These are phyloP conservation scores for Raja brachyura DNA, from an alignment of 2,113 vertebrate species.

Conservation along the genomic window DNA sequence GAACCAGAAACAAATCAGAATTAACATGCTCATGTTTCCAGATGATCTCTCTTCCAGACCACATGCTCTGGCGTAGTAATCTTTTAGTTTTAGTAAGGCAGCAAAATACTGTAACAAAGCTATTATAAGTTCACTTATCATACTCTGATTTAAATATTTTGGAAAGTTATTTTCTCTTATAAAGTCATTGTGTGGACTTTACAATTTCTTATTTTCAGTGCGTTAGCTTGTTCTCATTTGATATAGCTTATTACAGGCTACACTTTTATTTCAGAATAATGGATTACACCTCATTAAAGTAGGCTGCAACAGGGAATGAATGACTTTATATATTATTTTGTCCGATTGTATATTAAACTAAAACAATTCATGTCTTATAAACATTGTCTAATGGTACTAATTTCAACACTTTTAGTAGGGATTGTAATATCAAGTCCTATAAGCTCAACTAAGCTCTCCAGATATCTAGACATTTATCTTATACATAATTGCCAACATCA, in stretches of 20 bases:
- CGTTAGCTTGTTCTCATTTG: background rate
- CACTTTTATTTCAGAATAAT: background rate
- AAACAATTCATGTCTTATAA: background rate
- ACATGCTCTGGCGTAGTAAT: conserved; percentile 73
- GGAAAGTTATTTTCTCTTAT: background rate
- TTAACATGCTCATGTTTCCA: conserved; percentile 78
- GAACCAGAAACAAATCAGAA: conserved; percentile 66
- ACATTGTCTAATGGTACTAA: background rate
- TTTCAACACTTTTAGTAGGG: background rate
- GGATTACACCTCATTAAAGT: background rate
- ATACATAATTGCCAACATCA: background rate
- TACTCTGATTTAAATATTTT: too few relatives aligned
- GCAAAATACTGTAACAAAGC: conserved; percentile 42
- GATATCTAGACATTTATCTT: background rate
- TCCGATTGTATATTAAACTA: background rate
- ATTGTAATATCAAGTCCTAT: too few relatives aligned
- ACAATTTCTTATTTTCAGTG: background rate
- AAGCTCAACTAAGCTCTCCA: background rate
- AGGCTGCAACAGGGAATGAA: background rate
- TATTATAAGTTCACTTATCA: too few relatives aligned
- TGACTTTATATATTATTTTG: background rate
- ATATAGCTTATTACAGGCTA: background rate
- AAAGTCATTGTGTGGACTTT: background rate
- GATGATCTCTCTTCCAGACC: conserved; percentile 75
- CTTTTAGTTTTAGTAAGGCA: conserved; percentile 55